phyloP scores from a whole-genome alignment of 2,113 vertebrate species.

The Panthera leo region DNA sequence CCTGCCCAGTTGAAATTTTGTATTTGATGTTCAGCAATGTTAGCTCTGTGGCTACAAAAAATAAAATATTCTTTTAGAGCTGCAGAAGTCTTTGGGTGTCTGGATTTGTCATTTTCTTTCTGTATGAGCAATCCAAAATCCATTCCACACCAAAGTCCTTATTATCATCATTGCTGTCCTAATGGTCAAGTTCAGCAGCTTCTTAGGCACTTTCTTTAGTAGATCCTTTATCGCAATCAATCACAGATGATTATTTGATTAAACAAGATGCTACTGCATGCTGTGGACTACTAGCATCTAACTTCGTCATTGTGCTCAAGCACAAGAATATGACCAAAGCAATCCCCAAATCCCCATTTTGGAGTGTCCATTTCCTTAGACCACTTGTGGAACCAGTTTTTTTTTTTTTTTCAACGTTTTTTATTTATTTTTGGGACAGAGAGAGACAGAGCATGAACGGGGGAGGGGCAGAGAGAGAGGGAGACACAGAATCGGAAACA shows the following conservation, averaged over 20 bases:
- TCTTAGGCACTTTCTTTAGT: not conserved
- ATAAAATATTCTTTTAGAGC: not conserved
- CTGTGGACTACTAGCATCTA: not conserved
- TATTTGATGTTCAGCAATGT: conserved; percentile 8
- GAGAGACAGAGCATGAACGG: too few relatives aligned
- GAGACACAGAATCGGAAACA: too few relatives aligned
- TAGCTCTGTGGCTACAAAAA: not conserved
- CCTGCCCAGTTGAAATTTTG: not conserved
- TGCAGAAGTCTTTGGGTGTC: not conserved
- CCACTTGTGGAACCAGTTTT: not conserved
- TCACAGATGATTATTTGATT: not conserved
- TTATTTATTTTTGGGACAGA: too few relatives aligned
- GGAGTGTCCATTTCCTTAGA: not conserved
- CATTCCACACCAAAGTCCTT: not conserved
- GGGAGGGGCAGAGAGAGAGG: too few relatives aligned
- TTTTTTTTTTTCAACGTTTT: not conserved
- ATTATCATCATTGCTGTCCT: not conserved
- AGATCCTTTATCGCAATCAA: not conserved
- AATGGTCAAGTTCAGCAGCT: not conserved
- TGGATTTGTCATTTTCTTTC: not conserved
- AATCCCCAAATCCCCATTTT: not conserved
- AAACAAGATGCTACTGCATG: not conserved
- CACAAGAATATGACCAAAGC: not conserved
- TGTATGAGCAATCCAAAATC: not conserved
- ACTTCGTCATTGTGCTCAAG: not conserved